phyloP scores from a whole-genome alignment of 2,888 invertebrate species.

The Epsilonema sp. region DNA sequence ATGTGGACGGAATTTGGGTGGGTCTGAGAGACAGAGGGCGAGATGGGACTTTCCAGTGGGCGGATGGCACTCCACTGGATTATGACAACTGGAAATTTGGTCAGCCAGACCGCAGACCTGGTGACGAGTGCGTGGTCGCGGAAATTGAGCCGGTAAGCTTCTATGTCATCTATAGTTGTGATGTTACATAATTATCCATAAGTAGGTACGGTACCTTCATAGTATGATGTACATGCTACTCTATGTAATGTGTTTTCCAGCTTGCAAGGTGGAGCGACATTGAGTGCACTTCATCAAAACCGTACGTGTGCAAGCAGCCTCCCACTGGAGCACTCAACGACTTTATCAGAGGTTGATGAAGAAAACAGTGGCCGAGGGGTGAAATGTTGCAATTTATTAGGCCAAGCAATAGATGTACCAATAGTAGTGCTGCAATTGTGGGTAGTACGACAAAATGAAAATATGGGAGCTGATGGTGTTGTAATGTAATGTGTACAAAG shows the following conservation, averaged over 20 bases:
- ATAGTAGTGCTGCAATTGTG: too few relatives aligned
- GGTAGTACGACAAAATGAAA: too few relatives aligned
- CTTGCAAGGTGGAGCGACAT: neutral
- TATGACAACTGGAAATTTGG: conserved; percentile 4
- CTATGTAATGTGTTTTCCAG: neutral
- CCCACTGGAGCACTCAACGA: neutral
- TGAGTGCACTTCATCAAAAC: neutral
- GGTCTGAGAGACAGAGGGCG: neutral
- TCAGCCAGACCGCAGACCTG: neutral
- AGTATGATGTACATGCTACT: neutral
- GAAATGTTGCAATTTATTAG: too few relatives aligned
- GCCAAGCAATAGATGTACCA: too few relatives aligned
- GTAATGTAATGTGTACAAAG: too few relatives aligned
- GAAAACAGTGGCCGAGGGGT: too few relatives aligned
- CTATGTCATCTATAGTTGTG: too few relatives aligned
- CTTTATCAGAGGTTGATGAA: too few relatives aligned
- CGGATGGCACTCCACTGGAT: neutral
- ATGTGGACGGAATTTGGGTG: conserved; percentile 2
- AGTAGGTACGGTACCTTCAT: neutral
- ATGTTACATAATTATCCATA: too few relatives aligned
- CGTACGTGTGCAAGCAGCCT: neutral
- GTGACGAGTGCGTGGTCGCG: neutral
- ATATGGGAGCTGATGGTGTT: too few relatives aligned
- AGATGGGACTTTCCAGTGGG: neutral
- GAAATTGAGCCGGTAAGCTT: conserved; percentile 3